phyloP scores from a whole-genome alignment of 2,113 vertebrate genomes.

The Zingel zingel region DNA sequence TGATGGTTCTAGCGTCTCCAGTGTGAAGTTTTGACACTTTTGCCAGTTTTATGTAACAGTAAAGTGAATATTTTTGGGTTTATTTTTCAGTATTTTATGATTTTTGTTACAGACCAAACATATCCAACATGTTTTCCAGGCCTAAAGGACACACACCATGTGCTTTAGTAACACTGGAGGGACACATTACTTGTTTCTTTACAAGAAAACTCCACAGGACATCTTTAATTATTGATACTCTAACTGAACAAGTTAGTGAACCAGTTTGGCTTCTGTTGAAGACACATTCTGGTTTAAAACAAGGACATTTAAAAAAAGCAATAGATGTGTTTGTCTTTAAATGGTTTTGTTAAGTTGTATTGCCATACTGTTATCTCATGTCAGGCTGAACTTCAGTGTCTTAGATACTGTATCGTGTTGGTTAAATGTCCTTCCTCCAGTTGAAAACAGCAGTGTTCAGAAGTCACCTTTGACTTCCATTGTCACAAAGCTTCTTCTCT shows the following conservation, averaged over 20 bases:
- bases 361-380: background rate
- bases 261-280: background rate
- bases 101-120: background rate
- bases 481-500: background rate
- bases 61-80: background rate
- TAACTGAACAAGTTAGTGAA: background rate
- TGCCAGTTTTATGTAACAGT: background rate
- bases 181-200: background rate
- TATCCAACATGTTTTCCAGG: no score
- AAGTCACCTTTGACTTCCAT: background rate
- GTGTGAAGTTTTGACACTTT: background rate
- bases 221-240: background rate
- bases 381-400: background rate
- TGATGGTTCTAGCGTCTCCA: background rate
- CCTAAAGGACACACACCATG: background rate
- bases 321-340: background rate
- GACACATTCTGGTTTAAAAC: background rate
- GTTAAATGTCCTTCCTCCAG: background rate
- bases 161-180: background rate
- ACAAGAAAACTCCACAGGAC: background rate
- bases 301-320: background rate
- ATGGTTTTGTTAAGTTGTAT: background rate
- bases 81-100: background rate
- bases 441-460: background rate
- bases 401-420: background rate